phyloP scores from a whole-genome alignment of 2,888 invertebrate genomes.

The Pheosia tremula region DNA sequence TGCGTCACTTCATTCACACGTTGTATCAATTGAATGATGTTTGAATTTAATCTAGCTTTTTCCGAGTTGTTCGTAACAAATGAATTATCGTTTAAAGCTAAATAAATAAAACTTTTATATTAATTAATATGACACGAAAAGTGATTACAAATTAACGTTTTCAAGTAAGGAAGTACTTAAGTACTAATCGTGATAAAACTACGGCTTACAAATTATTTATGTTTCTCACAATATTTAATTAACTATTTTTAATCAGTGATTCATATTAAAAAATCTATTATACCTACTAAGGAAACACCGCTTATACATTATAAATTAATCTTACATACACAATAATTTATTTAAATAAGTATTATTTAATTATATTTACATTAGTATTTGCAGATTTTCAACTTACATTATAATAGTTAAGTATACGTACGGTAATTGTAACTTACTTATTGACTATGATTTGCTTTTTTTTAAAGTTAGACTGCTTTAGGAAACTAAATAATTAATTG shows the following conservation, averaged over 20 bases:
- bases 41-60: background rate
- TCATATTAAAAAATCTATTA: conserved; percentile 60
- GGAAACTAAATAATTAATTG: conserved; percentile 13
- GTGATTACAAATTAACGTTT: conserved; percentile 37
- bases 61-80: conserved; percentile 18
- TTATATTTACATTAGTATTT: conserved; percentile 40
- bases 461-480: background rate
- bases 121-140: conserved; percentile 41
- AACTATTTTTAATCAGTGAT: conserved; percentile 25
- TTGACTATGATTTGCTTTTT: background rate
- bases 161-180: conserved; percentile 22
- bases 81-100: conserved; percentile 16
- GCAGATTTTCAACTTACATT: conserved; percentile 30
- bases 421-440: conserved; percentile 14
- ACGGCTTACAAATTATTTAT: conserved; percentile 26
- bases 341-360: conserved; percentile 52
- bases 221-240: conserved; percentile 1
- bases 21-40: background rate
- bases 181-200: conserved; percentile 21
- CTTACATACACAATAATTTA: conserved; percentile 70
- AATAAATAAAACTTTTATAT: conserved; percentile 30
- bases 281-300: conserved; percentile 28
- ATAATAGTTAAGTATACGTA: conserved; percentile 24
- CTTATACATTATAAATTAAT: conserved; percentile 34
- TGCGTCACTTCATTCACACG: no score